Evolutionary conservation across 1,140 invertebrate species (phyloP).

Genomic region (Probaryconus sp.): DNA sequence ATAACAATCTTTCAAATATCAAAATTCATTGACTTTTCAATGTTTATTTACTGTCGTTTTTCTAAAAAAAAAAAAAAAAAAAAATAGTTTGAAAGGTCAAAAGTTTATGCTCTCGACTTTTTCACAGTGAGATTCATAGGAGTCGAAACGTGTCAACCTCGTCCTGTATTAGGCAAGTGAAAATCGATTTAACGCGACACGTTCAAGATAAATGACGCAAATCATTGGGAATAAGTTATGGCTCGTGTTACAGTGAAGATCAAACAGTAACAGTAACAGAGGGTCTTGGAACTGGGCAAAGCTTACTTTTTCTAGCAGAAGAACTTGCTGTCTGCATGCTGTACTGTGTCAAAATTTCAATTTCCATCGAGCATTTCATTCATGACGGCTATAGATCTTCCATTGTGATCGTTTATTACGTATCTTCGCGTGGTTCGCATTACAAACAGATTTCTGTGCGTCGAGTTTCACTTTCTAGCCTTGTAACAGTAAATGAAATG

Average conservation of each 20-base stretch:
- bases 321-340: conserved; percentile 33
- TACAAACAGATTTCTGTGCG: conserved; percentile 26
- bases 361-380: conserved; percentile 66
- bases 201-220: conserved; percentile 66
- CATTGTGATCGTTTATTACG: conserved; percentile 65
- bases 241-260: conserved; percentile 62
- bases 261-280: conserved; percentile 66
- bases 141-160: conserved; percentile 21
- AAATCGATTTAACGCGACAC: conserved; percentile 62
- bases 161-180: conserved; percentile 36
- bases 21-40: too few species aligned
- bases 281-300: conserved; percentile 62
- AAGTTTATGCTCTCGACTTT: conserved; percentile 34
- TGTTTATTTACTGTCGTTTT: too few species aligned
- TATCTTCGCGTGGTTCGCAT: conserved; percentile 23
- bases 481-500: conserved; percentile 26
- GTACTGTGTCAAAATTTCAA: conserved; percentile 74
- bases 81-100: conserved; percentile 32
- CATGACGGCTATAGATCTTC: conserved; percentile 70
- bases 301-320: conserved; percentile 36
- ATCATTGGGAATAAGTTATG: conserved; percentile 72
- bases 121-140: conserved; percentile 29
- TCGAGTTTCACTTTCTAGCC: conserved; percentile 43
- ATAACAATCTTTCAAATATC: too few species aligned
- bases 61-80: too few species aligned